phyloP scores from a whole-genome alignment of 2,888 invertebrate genomes.

The Sphecodes monilicornis region DNA sequence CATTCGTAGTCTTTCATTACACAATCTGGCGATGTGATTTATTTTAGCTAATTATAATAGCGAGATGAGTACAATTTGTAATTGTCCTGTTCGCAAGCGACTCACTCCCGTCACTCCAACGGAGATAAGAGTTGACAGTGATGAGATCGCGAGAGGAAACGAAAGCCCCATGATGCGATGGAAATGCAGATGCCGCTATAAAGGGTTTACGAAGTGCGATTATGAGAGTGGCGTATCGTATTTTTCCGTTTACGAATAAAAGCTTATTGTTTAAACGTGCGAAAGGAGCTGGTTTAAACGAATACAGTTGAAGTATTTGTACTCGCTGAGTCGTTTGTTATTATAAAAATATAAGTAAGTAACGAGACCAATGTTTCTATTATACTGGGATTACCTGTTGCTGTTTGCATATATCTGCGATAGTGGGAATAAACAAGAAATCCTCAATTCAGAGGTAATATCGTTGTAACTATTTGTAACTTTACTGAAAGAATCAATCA shows the following conservation, averaged over 20 bases:
- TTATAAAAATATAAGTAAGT: neutral
- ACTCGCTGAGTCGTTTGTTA: neutral
- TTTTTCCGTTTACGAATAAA: neutral
- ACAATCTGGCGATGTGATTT: neutral
- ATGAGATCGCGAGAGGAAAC: constrained; percentile 10
- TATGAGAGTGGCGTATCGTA: neutral
- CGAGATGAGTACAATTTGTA: neutral
- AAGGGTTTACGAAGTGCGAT: neutral
- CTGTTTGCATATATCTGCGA: neutral
- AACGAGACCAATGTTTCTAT: neutral
- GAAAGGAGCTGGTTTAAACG: neutral
- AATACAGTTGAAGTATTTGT: neutral
- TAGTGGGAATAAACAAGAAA: neutral
- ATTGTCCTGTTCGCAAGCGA: neutral
- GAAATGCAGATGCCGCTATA: neutral
- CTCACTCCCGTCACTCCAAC: neutral
- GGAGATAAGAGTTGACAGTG: constrained; percentile 15
- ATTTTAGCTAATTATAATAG: neutral
- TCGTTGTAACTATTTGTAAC: neutral
- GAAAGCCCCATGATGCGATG: neutral
- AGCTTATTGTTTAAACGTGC: constrained; percentile 1
- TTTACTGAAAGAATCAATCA: neutral
- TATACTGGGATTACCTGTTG: constrained; percentile 1
- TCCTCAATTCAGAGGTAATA: neutral
- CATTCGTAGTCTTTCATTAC: neutral